Evolutionary conservation across 2,797 vertebrate species (phyloP), one percentile per base, ranked within the genome.

Genomic region (Carapus acus): DNA sequence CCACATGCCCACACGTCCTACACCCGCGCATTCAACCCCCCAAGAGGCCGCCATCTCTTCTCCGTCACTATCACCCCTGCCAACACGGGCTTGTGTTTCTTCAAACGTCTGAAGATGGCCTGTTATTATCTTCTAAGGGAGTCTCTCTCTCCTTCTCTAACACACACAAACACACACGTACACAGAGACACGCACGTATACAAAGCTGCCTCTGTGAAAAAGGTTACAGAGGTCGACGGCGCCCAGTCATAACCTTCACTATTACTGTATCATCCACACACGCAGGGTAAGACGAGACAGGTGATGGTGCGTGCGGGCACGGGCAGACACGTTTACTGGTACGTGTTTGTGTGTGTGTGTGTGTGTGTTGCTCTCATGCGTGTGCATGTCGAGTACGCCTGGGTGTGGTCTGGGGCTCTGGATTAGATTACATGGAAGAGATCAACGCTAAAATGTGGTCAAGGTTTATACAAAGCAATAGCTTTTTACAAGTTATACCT

Each of bases 11-110:
- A 3, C 63, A 63, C 59, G 54, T 57, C 62, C 4, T 66, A 49
- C 65, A 64, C 65, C 67, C 63, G 71, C 16, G 76, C 71, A 78
- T 50, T 77, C 78, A 79, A 80, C 64, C 78, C 67, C 67, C 80
- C 55, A 77, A 74, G 66, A 72, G 52, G n/a, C 76, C 67, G 24
- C 76, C 29, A 58, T 68, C 69, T 72, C 61, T 62, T 65, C 69
- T 74, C 60, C 64, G 49, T 54, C 42, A 39, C 43, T 7, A 62
- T 59, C 53, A 52, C 67, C 71, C 49, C 77, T 55, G 73, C 78
- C 79, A 81, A 68, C 75, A 78, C 72, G 64, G 73, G 80, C 76
- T 81, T 16, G 52, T 63, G 67, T 79, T 82, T 59, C 77, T 53
- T 67, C 68, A 75, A 70, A 66, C 18, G 43, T 49, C 52, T 52